Conservation (phyloP, 2,888 invertebrate species). For the Himalopsyche japonica region DNA sequence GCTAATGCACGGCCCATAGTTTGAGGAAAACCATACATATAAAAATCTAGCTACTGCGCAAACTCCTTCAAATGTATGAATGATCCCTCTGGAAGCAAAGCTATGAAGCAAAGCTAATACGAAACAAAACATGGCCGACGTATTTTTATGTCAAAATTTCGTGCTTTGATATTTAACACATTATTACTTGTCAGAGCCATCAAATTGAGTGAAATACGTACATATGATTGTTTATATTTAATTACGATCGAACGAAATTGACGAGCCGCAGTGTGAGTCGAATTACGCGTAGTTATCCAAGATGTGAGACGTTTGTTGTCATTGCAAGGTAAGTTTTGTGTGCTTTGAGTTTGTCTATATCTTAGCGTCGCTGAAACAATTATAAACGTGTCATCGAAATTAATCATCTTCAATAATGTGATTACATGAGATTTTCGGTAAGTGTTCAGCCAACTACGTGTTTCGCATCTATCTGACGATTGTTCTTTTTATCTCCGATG, state of each 20-base stretch:
- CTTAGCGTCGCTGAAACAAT: not conserved
- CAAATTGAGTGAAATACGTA: not conserved
- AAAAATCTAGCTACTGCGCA: not conserved
- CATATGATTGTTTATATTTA: not conserved
- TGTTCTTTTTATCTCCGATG: not conserved
- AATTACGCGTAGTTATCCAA: constrained; percentile 2
- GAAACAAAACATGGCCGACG: constrained; percentile 23
- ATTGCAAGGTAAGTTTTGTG: constrained; percentile 18
- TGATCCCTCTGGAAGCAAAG: constrained; percentile 14
- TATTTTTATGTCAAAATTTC: constrained; percentile 31
- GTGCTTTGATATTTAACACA: constrained; percentile 2
- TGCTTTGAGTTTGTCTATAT: not conserved
- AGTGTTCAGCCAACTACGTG: not conserved
- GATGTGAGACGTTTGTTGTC: constrained; percentile 23
- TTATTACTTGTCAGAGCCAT: not conserved
- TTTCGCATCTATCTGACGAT: not conserved
- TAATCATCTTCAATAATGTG: not conserved
- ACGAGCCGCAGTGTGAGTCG: not conserved
- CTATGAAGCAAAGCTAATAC: constrained; percentile 2
- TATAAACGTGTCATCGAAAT: not conserved
- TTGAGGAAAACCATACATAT: not conserved
- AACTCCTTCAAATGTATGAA: constrained; percentile 9
- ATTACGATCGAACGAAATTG: not conserved
- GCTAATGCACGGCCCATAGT: not conserved
- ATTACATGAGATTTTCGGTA: not conserved